Conservation (phyloP, 2,113 vertebrate genomes). For the Falco punctatus region DNA sequence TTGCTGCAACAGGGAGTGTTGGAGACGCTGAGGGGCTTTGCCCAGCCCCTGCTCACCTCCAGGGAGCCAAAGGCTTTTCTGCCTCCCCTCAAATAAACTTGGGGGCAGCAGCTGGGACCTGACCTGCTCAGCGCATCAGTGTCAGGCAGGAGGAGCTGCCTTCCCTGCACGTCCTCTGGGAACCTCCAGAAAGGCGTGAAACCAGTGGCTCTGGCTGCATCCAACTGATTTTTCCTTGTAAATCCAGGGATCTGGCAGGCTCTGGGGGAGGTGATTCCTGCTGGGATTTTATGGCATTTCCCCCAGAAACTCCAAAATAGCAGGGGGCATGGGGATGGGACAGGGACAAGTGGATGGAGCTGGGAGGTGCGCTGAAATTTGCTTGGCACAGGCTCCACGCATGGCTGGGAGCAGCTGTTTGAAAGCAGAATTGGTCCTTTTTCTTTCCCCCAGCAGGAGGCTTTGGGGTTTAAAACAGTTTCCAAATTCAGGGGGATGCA, state of each 20-base stretch:
- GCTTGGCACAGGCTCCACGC: background rate
- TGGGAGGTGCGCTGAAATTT: background rate
- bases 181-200: background rate
- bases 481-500: background rate
- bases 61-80: background rate
- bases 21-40: accelerated
- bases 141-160: background rate
- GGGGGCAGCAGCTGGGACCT: background rate
- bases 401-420: background rate
- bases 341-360: background rate
- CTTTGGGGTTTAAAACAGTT: background rate
- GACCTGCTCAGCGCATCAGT: background rate
- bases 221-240: background rate
- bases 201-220: background rate
- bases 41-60: background rate
- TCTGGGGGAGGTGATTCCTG: background rate
- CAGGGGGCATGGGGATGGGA: background rate
- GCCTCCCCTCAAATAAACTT: accelerated
- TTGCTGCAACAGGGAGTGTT: accelerated
- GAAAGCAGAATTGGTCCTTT: background rate
- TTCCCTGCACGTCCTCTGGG: background rate
- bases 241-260: background rate
- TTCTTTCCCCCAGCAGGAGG: background rate
- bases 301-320: background rate
- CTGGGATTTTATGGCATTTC: background rate